Evolutionary conservation across 2,888 invertebrate species (phyloP), one percentile per base, ranked within the genome.

Genomic region (Cyrtodaria siliqua): DNA sequence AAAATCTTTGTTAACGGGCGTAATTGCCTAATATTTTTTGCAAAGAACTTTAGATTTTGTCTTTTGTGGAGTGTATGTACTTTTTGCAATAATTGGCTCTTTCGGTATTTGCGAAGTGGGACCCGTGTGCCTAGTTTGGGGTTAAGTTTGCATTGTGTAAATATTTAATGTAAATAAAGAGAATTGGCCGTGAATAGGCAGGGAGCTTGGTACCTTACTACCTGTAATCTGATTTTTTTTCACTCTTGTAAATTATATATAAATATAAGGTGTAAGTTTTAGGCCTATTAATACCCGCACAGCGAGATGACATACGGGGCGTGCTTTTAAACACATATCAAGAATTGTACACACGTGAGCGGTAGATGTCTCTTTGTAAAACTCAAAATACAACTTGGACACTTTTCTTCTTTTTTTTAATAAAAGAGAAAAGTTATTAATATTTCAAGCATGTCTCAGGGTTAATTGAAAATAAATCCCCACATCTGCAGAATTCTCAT

Each of bases 401-500:
- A 8, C 6, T 33, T 33, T 33, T 33, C 33, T 8, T 33, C 33
- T 29, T 16, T 16, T 18, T 42, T 44, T 23, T 18, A 26, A 53
- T 55, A 53, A 69, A 61, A 56, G 23, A 68, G 27, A 44, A 2
- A 26, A 1, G 26, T 18, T 40, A 49, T 68, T 53, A 68, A 68
- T 68, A 60, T 60, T 69, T 33, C 38, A 40, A 20, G 44, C 29
- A 47, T 49, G 62, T 44, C 53, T 55, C 29, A 27, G 42, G 55
- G 53, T 55, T 44, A 62, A 69, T 69, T 69, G 69, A 56, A 56
- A 47, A 49, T 50, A 62, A 73, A 73, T 61, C 62, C 67, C 20
- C 67, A 62, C 73, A 73, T 67, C 73, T 73, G 73, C 57, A 53
- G 52, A 52, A 24, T 67, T 73, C 73, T 62, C 73, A 73, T 40